Base-by-base conservation (phyloP, 1,140 invertebrate genomes). In the Propsilocerus akamusi region DNA sequence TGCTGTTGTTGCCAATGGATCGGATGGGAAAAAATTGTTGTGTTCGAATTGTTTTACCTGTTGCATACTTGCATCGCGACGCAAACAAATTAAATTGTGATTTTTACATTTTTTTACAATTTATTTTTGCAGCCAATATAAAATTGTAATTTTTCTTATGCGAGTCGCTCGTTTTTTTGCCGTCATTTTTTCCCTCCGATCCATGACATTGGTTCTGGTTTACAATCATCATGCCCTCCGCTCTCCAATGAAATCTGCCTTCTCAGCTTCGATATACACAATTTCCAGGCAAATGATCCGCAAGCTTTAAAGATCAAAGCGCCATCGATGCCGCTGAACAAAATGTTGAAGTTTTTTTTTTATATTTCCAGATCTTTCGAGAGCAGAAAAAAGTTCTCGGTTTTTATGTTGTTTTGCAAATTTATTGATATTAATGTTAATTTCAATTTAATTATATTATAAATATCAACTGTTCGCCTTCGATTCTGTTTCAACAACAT, bases 51-150 rank as follows among this genome's bases (percentile, higher is more conserved):
- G 10, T 30, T 30, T 30, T 30, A 8, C n/a, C n/a, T n/a, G n/a
- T 30, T 30, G 10, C n/a, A 8, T 30, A n/a, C 28, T 30, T 30
- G n/a, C n/a, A 8, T n/a, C n/a, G 28, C 28, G 28, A 41, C 14
- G 34, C 17, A 41, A 41, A 41, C 34, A 41, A 41, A 41, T 41
- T 41, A 41, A 41, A 41, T 41, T 41, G 34, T 41, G 22, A n/a
- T n/a, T 41, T 41, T 41, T 41, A 41, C 34, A 41, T 41, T 41
- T 41, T 41, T 41, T 41, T 17, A 41, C 34, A 41, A 41, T 41
- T 41, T 41, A 41, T 41, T 41, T 41, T 41, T 17, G 34, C 34
- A 41, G 12, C 17, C 34, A 41, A 41, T 41, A 41, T 41, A 41
- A 41, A 41, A 41, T n/a, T 41, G 34, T 10, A 41, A 41, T 41